Evolutionary conservation across 2,888 invertebrate species (phyloP).

Genomic region (Teinopalpus imperialis): DNA sequence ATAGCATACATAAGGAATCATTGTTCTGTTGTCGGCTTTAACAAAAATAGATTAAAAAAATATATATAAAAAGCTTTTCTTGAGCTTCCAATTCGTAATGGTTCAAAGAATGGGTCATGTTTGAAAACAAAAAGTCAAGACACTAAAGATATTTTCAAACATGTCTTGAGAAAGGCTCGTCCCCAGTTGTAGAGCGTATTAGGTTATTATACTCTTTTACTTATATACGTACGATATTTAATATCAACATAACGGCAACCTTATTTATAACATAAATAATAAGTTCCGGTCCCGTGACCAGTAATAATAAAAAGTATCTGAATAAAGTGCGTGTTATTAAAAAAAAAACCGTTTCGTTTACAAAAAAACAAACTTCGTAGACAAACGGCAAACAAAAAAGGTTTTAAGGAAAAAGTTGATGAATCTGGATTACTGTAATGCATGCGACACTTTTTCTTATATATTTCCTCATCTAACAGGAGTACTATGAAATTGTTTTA

Average conservation of each 20-base stretch:
- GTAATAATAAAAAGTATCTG: conserved; percentile 2
- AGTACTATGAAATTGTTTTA: not conserved
- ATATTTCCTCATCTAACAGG: not conserved
- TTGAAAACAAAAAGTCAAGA: no score
- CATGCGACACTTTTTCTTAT: not conserved
- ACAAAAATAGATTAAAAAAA: no score
- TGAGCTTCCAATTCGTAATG: no score
- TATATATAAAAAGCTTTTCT: no score
- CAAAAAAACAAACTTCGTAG: conserved; percentile 13
- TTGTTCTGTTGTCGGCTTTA: no score
- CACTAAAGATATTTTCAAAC: no score
- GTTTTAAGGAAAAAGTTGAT: conserved; percentile 2
- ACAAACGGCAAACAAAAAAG: conserved; percentile 7
- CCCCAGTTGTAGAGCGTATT: no score
- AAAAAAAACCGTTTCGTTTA: conserved; percentile 4
- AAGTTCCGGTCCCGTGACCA: conserved; percentile 1
- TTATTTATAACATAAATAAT: conserved; percentile 4
- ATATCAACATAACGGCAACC: conserved; percentile 3
- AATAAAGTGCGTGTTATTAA: conserved; percentile 21
- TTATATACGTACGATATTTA: not conserved
- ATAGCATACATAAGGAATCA: no score
- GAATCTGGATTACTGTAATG: not conserved
- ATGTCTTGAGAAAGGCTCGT: no score
- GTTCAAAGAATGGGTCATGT: no score
- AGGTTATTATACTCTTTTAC: not conserved